Evolutionary conservation across 1,140 invertebrate genomes (phyloP), one percentile per base, ranked within the genome.

Genomic region (Drosophila repletoides): DNA sequence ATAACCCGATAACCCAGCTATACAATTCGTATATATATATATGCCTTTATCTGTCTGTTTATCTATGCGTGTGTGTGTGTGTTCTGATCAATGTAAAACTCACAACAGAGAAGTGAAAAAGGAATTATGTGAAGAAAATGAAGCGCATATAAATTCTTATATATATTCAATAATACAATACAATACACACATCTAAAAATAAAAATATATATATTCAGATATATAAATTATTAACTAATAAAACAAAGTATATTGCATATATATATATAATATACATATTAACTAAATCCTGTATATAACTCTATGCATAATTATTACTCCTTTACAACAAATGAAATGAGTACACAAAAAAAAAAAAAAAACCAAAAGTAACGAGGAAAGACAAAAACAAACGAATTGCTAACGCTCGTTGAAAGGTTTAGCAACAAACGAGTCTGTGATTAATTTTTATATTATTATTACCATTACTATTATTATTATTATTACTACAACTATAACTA

Each of bases 391-490:
- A 46, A 55, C n/a, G 14, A 34, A 22, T 46, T 24, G 9, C 14
- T 7, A 36, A 38, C n/a, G 38, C 40, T 48, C 29, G 43, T 59
- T 59, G n/a, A 29, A 33, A 4, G 17, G 28, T 21, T 17, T n/a
- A 52, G 52, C 51, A 61, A 61, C 53, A 70, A 72, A 60, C 70
- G 70, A 84, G 74, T 77, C 79, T 83, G 79, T 83, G 79, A 83
- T 84, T 83, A 71, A 71, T 79, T 83, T 83, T 75, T 73, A 76
- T 71, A 76, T 38, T n/a, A 55, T 55, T 31, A 15, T 12, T 12
- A 51, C 74, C 70, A 65, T 58, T 55, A 68, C 66, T 60, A 51
- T 73, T 77, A 77, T 79, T 58, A 63, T 69, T 59, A 72, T 31
- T 41, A 59, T 46, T 36, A n/a, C n/a, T n/a, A 58, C 34, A 36